Conservation (phyloP, 2,888 invertebrate species). For the Thereva unica region DNA sequence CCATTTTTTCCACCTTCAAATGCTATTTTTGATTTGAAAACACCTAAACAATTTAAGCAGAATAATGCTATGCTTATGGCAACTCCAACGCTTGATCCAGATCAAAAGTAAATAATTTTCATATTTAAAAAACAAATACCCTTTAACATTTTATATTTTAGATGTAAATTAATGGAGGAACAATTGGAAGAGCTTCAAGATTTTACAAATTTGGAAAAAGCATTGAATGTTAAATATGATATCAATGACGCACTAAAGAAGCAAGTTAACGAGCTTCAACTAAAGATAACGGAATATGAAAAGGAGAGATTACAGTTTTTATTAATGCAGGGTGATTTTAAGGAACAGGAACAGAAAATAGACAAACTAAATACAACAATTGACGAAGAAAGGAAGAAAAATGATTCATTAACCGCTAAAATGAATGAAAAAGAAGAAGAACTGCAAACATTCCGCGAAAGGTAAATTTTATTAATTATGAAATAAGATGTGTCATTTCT, state of each 20-base stretch:
- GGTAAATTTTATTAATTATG: conserved; percentile 26
- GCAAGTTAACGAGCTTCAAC: conserved; percentile 42
- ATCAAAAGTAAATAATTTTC: neutral
- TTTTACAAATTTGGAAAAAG: conserved; percentile 66
- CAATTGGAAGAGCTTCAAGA: conserved; percentile 63
- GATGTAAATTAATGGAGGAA: conserved; percentile 60
- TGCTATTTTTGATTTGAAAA: conserved; percentile 6
- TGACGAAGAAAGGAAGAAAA: neutral
- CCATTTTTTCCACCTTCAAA: neutral
- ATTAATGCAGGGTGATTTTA: conserved; percentile 39
- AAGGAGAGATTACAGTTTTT: conserved; percentile 36
- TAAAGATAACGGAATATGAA: conserved; percentile 40
- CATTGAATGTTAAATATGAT: conserved; percentile 52
- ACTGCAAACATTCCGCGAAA: conserved; percentile 29
- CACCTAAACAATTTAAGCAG: conserved; percentile 16
- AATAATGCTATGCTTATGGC: conserved; percentile 52
- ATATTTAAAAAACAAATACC: neutral
- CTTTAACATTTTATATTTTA: conserved; percentile 46
- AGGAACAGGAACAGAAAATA: conserved; percentile 3
- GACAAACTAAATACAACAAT: neutral
- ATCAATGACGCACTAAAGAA: conserved; percentile 44
- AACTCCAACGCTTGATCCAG: conserved; percentile 21
- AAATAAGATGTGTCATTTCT: neutral
- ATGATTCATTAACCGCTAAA: neutral
- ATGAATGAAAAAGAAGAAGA: conserved; percentile 14